These are phyloP conservation scores for Isaurus tuberculatus DNA, from an alignment of 92 coral and sea anemone species.

Conservation along the genomic window DNA sequence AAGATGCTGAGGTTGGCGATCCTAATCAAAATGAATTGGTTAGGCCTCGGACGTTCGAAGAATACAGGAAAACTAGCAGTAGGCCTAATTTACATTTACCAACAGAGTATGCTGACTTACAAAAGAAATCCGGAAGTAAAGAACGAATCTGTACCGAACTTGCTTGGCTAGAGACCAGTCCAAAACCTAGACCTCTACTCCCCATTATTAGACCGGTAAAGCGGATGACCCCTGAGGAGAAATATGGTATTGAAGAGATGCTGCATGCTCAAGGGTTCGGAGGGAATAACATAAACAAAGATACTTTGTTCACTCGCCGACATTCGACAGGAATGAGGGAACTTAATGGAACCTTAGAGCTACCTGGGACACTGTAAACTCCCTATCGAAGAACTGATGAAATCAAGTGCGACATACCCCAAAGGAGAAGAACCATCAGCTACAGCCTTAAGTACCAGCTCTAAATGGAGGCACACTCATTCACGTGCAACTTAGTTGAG, in stretches of 20 bases:
- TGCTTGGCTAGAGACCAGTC: constrained; percentile 63
- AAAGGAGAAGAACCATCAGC: no score
- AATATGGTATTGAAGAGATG: constrained; percentile 31
- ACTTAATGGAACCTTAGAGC: background rate
- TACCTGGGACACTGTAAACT: no score
- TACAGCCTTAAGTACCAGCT: no score
- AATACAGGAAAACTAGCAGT: constrained; percentile 44
- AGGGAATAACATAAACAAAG: background rate
- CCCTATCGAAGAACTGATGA: no score
- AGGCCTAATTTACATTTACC: constrained; percentile 48
- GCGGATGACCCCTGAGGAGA: constrained; percentile 2
- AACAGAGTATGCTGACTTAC: constrained; percentile 56
- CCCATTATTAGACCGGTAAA: constrained; percentile 34
- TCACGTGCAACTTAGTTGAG: no score
- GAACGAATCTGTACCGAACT: constrained; percentile 61
- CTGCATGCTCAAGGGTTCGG: constrained; percentile 9
- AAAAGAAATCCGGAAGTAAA: constrained; percentile 52
- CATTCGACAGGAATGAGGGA: background rate
- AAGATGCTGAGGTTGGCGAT: background rate
- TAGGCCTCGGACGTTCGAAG: constrained; percentile 17
- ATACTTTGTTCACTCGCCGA: background rate
- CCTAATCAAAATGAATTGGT: background rate
- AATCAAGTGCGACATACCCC: no score
- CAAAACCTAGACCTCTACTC: constrained; percentile 7
- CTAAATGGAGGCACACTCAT: no score